phyloP scores from a whole-genome alignment of 2,888 invertebrate genomes.

The Syrista parreyssii region DNA sequence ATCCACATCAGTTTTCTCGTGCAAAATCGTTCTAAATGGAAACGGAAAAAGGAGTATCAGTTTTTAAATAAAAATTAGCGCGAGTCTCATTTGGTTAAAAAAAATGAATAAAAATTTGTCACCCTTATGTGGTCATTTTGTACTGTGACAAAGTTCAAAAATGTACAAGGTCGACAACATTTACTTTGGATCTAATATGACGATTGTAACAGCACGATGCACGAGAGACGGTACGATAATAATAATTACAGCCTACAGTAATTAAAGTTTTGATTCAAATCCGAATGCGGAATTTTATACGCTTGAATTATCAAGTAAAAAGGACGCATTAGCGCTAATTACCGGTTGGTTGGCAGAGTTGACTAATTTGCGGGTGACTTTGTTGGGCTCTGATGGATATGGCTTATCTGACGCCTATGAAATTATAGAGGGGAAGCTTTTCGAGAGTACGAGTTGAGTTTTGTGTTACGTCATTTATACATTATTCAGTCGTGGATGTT shows the following conservation, averaged over 20 bases:
- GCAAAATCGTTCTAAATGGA: neutral
- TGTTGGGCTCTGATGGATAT: neutral
- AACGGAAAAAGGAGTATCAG: neutral
- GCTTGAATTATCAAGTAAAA: neutral
- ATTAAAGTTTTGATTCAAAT: neutral
- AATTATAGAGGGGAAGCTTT: neutral
- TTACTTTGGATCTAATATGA: neutral
- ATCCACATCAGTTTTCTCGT: conserved; percentile 30
- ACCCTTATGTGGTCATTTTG: too few species aligned
- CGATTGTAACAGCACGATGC: neutral
- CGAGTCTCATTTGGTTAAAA: too few species aligned
- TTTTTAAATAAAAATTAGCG: neutral
- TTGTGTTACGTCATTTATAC: conserved; percentile 28
- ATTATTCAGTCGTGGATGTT: conserved; percentile 30
- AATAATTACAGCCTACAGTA: neutral
- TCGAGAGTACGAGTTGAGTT: conserved; percentile 5
- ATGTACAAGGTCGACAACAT: neutral
- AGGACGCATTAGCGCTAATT: neutral
- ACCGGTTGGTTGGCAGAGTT: neutral
- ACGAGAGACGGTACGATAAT: neutral
- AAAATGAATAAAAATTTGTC: too few species aligned
- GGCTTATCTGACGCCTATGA: neutral
- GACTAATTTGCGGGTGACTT: conserved; percentile 3
- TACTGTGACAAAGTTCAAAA: neutral
- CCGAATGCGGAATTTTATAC: neutral